Base-by-base conservation (phyloP, 2,888 invertebrate genomes). In the Phengaris arion region DNA sequence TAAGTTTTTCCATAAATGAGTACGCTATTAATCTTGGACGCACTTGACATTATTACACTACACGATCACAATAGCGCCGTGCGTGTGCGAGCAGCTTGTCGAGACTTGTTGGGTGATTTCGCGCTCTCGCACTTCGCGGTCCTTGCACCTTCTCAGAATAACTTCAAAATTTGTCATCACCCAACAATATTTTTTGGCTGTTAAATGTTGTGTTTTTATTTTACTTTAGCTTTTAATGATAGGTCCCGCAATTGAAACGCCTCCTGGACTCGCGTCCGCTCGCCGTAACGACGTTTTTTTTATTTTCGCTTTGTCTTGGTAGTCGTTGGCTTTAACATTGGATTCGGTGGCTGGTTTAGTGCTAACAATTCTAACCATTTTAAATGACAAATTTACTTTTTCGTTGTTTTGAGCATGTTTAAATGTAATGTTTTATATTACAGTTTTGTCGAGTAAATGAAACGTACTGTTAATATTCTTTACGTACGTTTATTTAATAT, bases 251-350 rank as follows among this genome's bases (percentile, higher is more conserved):
- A 84, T 85, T 84, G 80, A 85, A 85, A 83, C 88, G 92, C 93
- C 93, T 93, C 93, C 92, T 85, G 93, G 91, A 91, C 90, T 87
- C 92, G 88, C 86, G 87, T 90, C 91, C 92, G 83, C 89, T 89
- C 92, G 90, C 91, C 93, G 93, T 93, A 93, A 93, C 90, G 93
- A 92, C 93, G 90, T 81, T 82, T 86, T 88, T 86, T 75, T 90
- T 88, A 88, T 90, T 92, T 89, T 85, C 85, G 92, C 92, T 93
- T 93, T 88, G 93, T 90, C 90, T 92, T 91, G 91, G 92, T 93
- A 92, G 90, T 86, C 59, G 86, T 92, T 90, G 90, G 93, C 92
- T 89, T 91, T 93, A 91, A 92, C 89, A 89, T 85, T 86, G 90
- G 90, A 86, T 88, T 89, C 83, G 86, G 84, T 89, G 89, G 89